Evolutionary conservation across 2,888 invertebrate species (phyloP).

Genomic region (Mesorhabditis belari): DNA sequence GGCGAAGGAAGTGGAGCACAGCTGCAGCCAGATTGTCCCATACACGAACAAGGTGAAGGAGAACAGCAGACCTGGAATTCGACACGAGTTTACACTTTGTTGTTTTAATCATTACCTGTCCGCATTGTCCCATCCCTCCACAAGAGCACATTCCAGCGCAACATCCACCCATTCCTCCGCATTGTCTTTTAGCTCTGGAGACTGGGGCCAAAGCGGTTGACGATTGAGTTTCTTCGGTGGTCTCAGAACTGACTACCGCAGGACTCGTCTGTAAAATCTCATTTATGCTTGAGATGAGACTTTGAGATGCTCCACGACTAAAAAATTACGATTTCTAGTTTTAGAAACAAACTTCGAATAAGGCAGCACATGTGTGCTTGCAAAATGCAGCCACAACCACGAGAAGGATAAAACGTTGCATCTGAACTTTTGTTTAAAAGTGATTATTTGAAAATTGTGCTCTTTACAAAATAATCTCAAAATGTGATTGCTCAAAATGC

Average conservation of each 20-base stretch:
- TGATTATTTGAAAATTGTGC: too few relatives aligned
- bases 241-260: too few relatives aligned
- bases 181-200: slow-evolving; percentile 24
- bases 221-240: neutral
- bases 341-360: neutral
- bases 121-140: slow-evolving; percentile 12
- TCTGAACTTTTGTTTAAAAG: too few relatives aligned
- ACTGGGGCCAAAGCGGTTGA: neutral
- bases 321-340: neutral
- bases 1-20: slow-evolving; percentile 24
- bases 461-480: too few relatives aligned
- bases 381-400: neutral
- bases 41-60: neutral
- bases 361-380: neutral
- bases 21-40: slow-evolving; percentile 5
- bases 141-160: slow-evolving; percentile 17
- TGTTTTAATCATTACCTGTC: slow-evolving; percentile 8
- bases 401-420: neutral
- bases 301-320: too few relatives aligned
- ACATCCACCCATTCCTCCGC: slow-evolving; percentile 31
- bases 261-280: too few relatives aligned
- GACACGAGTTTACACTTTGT: neutral
- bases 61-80: neutral
- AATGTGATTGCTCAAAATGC: too few relatives aligned
- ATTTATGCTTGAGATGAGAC: too few relatives aligned